Evolutionary conservation across 2,888 invertebrate genomes (phyloP).

Genomic region (Exephanes ischioxanthus): DNA sequence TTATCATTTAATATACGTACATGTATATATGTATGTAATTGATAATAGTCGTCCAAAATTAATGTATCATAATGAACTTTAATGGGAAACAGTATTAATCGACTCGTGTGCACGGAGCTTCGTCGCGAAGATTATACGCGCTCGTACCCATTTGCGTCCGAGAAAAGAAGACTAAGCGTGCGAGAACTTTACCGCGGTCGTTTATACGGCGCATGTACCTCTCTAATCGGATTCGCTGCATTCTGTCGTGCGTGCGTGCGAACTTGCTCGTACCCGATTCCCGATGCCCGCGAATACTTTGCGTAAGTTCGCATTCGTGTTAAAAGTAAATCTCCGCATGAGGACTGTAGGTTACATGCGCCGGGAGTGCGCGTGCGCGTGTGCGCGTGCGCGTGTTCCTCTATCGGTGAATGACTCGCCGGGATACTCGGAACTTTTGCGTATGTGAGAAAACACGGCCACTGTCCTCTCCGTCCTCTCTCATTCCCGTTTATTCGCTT

Average conservation of each 20-base stretch:
- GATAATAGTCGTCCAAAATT: not conserved
- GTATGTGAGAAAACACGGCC: slow-evolving; percentile 52
- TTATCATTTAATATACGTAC: no score
- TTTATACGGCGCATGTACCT: slow-evolving; percentile 6
- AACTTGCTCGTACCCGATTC: slow-evolving; percentile 28
- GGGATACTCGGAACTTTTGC: slow-evolving; percentile 59
- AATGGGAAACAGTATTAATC: not conserved
- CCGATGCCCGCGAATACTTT: slow-evolving; percentile 31
- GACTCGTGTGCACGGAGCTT: slow-evolving; percentile 1
- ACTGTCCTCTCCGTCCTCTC: slow-evolving; percentile 21
- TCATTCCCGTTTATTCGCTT: slow-evolving; percentile 29
- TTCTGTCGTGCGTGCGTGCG: slow-evolving; percentile 25
- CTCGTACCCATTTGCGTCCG: not conserved
- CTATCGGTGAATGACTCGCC: slow-evolving; percentile 66
- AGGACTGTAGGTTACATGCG: slow-evolving; percentile 10
- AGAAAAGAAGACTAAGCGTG: slow-evolving; percentile 7
- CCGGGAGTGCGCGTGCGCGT: slow-evolving; percentile 15
- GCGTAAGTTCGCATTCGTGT: slow-evolving; percentile 39
- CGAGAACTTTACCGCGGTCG: slow-evolving; percentile 6
- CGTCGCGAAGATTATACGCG: not conserved
- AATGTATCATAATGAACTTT: not conserved
- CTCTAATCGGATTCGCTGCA: slow-evolving; percentile 10
- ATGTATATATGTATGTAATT: not conserved
- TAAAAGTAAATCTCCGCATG: slow-evolving; percentile 39
- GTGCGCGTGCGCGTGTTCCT: slow-evolving; percentile 43